Evolutionary conservation across 2,113 vertebrate genomes (phyloP).

Genomic region (Leptosomus discolor): DNA sequence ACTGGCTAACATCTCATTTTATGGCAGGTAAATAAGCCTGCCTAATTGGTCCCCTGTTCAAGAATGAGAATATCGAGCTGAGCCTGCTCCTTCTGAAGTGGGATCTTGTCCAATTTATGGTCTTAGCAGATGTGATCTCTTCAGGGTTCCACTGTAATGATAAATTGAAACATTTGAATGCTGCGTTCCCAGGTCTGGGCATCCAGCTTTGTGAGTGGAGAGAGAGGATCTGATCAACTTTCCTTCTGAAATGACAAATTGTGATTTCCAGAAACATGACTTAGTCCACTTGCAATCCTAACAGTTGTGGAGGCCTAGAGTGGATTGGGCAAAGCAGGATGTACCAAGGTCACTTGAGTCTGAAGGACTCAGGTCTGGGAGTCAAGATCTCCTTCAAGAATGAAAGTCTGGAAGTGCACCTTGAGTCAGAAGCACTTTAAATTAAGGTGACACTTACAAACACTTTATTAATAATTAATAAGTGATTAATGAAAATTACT

Average conservation of each 20-base stretch:
- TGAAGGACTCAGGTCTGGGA: neutral
- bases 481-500: conserved; percentile 64
- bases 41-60: conserved; percentile 66
- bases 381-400: neutral
- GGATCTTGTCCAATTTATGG: conserved; percentile 59
- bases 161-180: conserved; percentile 69
- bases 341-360: conserved; percentile 30
- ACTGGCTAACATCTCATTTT: conserved; percentile 59
- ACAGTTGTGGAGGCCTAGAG: neutral
- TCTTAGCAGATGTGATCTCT: conserved; percentile 69
- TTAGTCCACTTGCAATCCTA: neutral
- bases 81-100: conserved; percentile 48
- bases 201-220: neutral
- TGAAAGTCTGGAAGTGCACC: neutral
- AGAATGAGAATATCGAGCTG: conserved; percentile 37
- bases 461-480: conserved; percentile 73
- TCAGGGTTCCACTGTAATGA: conserved; percentile 70
- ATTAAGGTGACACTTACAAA: conserved; percentile 54
- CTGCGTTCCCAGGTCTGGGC: neutral
- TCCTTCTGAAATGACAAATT: conserved; percentile 42
- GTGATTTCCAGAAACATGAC: conserved; percentile 20
- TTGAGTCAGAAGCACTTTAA: conserved; percentile 38
- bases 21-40: conserved; percentile 55
- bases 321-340: neutral
- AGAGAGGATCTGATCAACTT: conserved; percentile 25